phyloP scores from a whole-genome alignment of 2,888 invertebrate genomes.

The Dioctria rufipes region DNA sequence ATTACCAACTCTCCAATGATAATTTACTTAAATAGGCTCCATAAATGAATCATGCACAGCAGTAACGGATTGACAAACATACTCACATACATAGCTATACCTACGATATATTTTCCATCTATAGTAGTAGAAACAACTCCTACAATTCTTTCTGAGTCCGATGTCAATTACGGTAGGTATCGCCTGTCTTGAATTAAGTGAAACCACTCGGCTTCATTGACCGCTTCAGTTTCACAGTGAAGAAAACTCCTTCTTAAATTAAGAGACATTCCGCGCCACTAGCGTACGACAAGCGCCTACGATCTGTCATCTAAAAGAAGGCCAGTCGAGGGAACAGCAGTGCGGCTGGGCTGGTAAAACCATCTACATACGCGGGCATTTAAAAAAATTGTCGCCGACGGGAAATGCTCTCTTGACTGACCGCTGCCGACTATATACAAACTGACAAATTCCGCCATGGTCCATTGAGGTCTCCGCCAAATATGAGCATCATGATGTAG shows the following conservation, averaged over 20 bases:
- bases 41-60: conserved; percentile 31
- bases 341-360: conserved; percentile 3
- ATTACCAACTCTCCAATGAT: conserved; percentile 15
- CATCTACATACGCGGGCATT: conserved; percentile 17
- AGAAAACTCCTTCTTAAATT: conserved; percentile 33
- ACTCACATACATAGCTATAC: no score
- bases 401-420: conserved; percentile 48
- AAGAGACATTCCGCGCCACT: conserved; percentile 51
- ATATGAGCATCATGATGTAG: conserved; percentile 27
- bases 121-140: conserved; percentile 24
- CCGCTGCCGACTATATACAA: conserved; percentile 3
- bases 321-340: conserved; percentile 1
- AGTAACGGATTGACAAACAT: conserved; percentile 15
- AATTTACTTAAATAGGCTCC: conserved; percentile 20
- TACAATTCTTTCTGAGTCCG: conserved; percentile 18
- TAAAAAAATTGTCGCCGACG: conserved; percentile 46
- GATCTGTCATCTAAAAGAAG: conserved; percentile 46
- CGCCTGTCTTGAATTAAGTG: conserved; percentile 47
- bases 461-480: conserved; percentile 51
- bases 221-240: conserved; percentile 11
- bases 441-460: conserved; percentile 44
- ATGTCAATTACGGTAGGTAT: conserved; percentile 39
- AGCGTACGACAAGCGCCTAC: conserved; percentile 50
- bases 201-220: conserved; percentile 50
- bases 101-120: conserved; percentile 21